Conservation (phyloP, 2,113 vertebrate species). For the Calyptomena viridis region DNA sequence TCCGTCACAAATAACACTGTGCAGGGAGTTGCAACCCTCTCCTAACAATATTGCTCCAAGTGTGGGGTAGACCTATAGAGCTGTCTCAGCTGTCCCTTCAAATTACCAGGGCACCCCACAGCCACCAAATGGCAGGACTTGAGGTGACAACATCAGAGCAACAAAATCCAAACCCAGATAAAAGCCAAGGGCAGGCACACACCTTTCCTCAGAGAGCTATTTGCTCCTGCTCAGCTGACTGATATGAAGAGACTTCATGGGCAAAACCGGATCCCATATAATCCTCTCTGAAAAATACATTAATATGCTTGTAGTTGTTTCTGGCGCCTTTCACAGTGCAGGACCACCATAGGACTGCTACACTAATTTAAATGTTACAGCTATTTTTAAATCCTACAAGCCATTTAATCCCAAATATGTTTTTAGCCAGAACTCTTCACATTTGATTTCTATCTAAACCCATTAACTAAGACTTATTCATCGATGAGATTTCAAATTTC, state of each 20-base stretch:
- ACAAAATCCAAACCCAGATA: neutral
- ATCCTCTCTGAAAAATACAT: neutral
- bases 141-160: neutral
- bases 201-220: neutral
- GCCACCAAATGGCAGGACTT: neutral
- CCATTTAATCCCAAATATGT: neutral
- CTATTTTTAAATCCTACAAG: neutral
- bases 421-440: neutral
- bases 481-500: neutral
- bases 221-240: neutral
- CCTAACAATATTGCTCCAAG: neutral
- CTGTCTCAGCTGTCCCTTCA: neutral
- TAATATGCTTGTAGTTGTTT: neutral
- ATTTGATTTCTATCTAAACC: constrained; percentile 32
- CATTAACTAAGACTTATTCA: neutral
- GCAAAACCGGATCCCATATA: neutral
- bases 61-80: neutral
- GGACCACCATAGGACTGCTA: neutral
- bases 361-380: neutral
- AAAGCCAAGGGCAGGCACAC: neutral
- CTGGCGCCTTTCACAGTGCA: neutral
- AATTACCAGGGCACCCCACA: neutral
- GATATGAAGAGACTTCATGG: neutral
- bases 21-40: neutral
- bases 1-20: neutral